Base-by-base conservation (phyloP, 2,113 vertebrate species). In the Indicator maculatus region DNA sequence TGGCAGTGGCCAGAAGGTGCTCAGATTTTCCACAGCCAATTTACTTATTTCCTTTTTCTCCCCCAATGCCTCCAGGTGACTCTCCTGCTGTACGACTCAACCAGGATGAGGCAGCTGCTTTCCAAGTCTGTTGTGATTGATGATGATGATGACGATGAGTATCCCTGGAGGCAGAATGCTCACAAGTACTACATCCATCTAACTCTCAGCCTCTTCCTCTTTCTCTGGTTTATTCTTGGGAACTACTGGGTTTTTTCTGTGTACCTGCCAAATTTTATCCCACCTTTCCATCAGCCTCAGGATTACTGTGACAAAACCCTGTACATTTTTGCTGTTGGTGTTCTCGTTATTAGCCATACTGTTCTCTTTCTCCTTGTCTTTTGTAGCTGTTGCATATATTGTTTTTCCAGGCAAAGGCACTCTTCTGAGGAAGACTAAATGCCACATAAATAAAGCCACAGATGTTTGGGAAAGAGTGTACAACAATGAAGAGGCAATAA, bases 211-310 rank as follows among this genome's bases (percentile, higher is more conserved):
- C 80, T 97, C 65, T 98, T 97, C 79, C 96, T 97, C 65, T 98
- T 97, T 55, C 92, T 98, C 86, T 98, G 97, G 97, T 97, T 98
- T 95, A 94, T 97, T 53, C 93, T 98, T 88, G 97, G 97, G 5
- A 97, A 98, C 86, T 97, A 97, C 64, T 98, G 96, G 97, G 96
- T 98, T 86, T 98, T 98, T 93, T 97, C 97, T 12, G 78, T 96
- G 59, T 97, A 97, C 56, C 73, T 90, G 81, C 97, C 98, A 58
- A 97, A 97, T 83, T 98, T 98, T 73, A 96, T 98, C 20, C 96
- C 97, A 0, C 95, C 97, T 77, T 98, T 98, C 88, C 97, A 98
- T 83, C 97, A 96, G 85, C 98, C 97, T 31, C 97, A 96, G 72
- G 96, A 97, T 87, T 97, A 97, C 93, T 97, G 97, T 73, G 97